Evolutionary conservation across 2,113 vertebrate species (phyloP).

Genomic region (Embiotoca jacksoni): DNA sequence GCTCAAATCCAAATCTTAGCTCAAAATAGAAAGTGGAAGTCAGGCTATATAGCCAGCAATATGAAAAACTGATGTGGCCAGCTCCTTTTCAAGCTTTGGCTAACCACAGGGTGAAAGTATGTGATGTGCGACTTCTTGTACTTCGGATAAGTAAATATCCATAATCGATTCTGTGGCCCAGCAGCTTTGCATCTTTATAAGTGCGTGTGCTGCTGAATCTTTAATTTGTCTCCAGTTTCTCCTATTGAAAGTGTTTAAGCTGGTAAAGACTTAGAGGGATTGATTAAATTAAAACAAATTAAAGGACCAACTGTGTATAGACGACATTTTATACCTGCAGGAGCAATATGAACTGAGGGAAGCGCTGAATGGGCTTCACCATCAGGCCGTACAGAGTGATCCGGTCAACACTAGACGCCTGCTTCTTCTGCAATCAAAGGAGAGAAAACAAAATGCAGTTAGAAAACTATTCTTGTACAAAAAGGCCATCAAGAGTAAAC

Average conservation of each 20-base stretch:
- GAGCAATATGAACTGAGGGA: slow-evolving; percentile 97
- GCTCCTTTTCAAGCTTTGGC: slow-evolving; percentile 35
- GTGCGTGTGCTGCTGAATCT: slow-evolving; percentile 11
- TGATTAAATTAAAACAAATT: slow-evolving; percentile 23
- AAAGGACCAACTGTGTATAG: neutral
- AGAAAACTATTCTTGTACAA: slow-evolving; percentile 5
- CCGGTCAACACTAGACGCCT: slow-evolving; percentile 91
- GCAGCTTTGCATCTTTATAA: slow-evolving; percentile 29
- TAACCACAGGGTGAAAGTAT: slow-evolving; percentile 14
- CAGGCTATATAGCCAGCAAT: slow-evolving; percentile 31
- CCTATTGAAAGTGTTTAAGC: slow-evolving; percentile 8
- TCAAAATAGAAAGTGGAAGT: slow-evolving; percentile 56
- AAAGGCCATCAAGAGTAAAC: slow-evolving; percentile 36
- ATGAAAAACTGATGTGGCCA: slow-evolving; percentile 47
- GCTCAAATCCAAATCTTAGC: slow-evolving; percentile 73
- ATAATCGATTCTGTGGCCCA: slow-evolving; percentile 33
- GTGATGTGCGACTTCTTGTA: neutral
- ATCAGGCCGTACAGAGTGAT: slow-evolving; percentile 96
- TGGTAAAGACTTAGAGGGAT: neutral
- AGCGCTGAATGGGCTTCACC: slow-evolving; percentile 98
- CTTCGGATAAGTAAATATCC: slow-evolving; percentile 28
- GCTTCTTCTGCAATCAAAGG: slow-evolving; percentile 86
- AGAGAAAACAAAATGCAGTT: neutral
- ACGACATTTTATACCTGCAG: slow-evolving; percentile 87
- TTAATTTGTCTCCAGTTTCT: slow-evolving; percentile 22